Conservation (phyloP, 2,113 vertebrate genomes). For the Chlamydotis undulata region DNA sequence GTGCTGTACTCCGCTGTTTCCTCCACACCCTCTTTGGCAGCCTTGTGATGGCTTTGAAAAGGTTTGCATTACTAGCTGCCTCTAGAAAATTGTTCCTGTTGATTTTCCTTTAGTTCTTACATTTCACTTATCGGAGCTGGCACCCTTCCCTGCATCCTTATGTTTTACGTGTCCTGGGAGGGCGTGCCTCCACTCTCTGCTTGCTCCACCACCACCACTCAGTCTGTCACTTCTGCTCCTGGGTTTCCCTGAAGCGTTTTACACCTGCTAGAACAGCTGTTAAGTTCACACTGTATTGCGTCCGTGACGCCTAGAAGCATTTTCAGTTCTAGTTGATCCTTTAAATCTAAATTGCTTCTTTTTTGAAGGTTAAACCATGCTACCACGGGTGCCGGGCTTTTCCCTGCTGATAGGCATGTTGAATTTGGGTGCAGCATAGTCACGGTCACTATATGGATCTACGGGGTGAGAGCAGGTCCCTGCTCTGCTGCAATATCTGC, state of each 20-base stretch:
- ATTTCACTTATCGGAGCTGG: not conserved
- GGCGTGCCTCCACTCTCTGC: not conserved
- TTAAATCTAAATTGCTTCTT: not conserved
- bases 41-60: not conserved
- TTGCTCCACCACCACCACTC: not conserved
- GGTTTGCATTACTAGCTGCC: not conserved
- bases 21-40: not conserved
- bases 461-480: not conserved
- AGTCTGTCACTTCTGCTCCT: not conserved
- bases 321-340: not conserved
- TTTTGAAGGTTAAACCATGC: not conserved
- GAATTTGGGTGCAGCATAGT: not conserved
- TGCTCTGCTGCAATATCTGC: not conserved
- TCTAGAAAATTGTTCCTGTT: not conserved
- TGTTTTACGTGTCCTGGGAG: not conserved
- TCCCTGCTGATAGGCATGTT: not conserved
- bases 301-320: not conserved
- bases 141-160: not conserved
- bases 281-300: not conserved
- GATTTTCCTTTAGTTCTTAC: not conserved
- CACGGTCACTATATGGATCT: rapidly evolving
- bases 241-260: not conserved
- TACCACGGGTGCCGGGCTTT: rapidly evolving
- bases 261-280: not conserved
- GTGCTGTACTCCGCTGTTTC: not conserved